Evolutionary conservation across 2,113 vertebrate genomes (phyloP), one percentile per base, ranked within the genome.

Genomic region (Corynorhinus townsendii): DNA sequence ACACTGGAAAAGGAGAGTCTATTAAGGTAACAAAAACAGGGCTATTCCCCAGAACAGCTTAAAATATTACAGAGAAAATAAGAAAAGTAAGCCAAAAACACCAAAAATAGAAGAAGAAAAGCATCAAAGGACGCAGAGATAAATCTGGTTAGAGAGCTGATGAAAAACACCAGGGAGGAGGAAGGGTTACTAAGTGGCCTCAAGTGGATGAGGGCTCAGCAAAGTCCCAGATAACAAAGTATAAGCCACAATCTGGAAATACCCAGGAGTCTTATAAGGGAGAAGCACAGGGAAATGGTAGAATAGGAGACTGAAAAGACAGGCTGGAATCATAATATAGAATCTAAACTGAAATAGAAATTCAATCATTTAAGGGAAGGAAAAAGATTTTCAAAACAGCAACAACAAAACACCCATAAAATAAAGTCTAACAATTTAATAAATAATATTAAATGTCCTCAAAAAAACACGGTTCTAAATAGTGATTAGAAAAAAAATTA

Each of bases 331-430:
- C 59, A 30, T 15, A 82, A 79, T 33, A 77, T 8, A 80, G 24
- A 97, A 85, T 93, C 15, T 62, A 38, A 96, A 86, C 9, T 91
- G 54, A 90, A 92, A 79, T 35, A 3, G n/a, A 11, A 95, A 92
- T 79, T 89, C 43, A 84, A 62, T 77, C 19, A 76, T 22, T 40
- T 82, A 84, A 89, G 12, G 40, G 11, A 89, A 79, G 43, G 17
- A 69, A 90, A 96, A 93, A 30, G 54, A 80, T 80, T 77, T 91
- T 92, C 52, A 72, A 93, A 87, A 82, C 10, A 69, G 94, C 28
- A 33, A 75, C 3, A n/a, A n/a, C n/a, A 49, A 76, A 66, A 47
- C 56, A 24, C 20, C 33, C 11, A 81, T 2, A 83, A 56, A 62
- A 84, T 54, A 47, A 52, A 92, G 30, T 71, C 33, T 73, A 92